Base-by-base conservation (phyloP, 2,888 invertebrate species). In the Elmis aenea region DNA sequence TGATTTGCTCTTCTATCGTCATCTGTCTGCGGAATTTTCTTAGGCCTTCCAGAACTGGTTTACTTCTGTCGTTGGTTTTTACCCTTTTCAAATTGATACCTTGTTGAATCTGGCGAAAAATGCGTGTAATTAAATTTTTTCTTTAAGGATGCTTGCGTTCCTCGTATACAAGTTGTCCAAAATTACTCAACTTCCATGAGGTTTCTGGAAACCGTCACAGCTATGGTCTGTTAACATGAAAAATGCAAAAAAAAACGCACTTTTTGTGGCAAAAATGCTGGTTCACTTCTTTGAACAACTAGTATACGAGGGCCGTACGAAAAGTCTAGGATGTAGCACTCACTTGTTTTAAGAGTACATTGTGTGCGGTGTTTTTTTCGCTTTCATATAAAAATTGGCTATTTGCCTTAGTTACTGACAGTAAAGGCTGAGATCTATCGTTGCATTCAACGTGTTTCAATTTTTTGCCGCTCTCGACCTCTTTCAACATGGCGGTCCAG, bases 401-500 rank as follows among this genome's bases (percentile, higher is more conserved):
- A 55, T 82, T 81, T 51, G 83, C 83, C 62, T 82, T 84, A 27
- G 79, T 79, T 33, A 62, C 57, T n/a, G 74, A 71, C 22, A 76
- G 55, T 6, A 75, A 58, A 0, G 76, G 75, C 45, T 64, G 63
- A 14, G 74, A 83, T 68, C 88, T 77, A 64, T 91, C 91, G 66
- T 91, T 90, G 66, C 88, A 88, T 54, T 83, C 77, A 27, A 91
- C 88, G 59, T 90, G 84, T 57, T 80, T 83, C 46, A 91, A 69
- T 59, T 83, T 85, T 56, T 66, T 81, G 28, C 88, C 87, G 46
- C 77, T 71, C 61, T 90, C 89, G n/a, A 91, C 85, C 65, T 91
- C 91, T 64, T 90, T 89, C 82, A 91, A 85, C 83, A 91, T 84
- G 54, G 83, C 80, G 9, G 80, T 85, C 90, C 90, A 91, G 62